These are phyloP conservation scores for Trypoxylus dichotomus DNA, from an alignment of 1,140 invertebrate species.

Conservation along the genomic window DNA sequence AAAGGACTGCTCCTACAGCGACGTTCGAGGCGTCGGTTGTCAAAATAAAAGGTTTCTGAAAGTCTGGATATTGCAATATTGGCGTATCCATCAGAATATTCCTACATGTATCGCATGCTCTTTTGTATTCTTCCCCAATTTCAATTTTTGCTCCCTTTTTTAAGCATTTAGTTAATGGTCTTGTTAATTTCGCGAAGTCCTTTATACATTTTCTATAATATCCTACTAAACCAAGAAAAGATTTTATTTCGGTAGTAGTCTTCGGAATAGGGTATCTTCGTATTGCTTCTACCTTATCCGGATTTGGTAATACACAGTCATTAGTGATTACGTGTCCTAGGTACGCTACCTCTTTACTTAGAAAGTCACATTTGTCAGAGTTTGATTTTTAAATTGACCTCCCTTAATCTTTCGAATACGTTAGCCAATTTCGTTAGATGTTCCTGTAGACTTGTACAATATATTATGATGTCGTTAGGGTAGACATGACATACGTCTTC, in stretches of 20 bases:
- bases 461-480: slow-evolving; percentile 37
- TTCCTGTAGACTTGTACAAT: too few species aligned
- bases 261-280: neutral
- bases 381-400: neutral
- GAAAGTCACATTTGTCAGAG: neutral
- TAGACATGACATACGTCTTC: slow-evolving; percentile 41
- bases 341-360: neutral
- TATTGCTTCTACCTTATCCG: neutral
- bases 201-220: slow-evolving; percentile 27
- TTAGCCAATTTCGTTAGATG: too few species aligned
- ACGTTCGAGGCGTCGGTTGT: slow-evolving; percentile 41
- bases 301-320: neutral
- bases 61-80: slow-evolving; percentile 33
- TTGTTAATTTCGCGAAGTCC: slow-evolving; percentile 14
- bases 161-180: slow-evolving; percentile 16
- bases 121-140: neutral
- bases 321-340: neutral
- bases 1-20: slow-evolving; percentile 53
- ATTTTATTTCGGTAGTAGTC: neutral
- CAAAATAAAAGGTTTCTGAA: slow-evolving; percentile 40
- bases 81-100: neutral
- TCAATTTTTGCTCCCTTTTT: neutral
- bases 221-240: neutral
- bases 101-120: neutral
- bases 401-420: neutral